Conservation (phyloP, 2,113 vertebrate species). For the Gila orcuttii region DNA sequence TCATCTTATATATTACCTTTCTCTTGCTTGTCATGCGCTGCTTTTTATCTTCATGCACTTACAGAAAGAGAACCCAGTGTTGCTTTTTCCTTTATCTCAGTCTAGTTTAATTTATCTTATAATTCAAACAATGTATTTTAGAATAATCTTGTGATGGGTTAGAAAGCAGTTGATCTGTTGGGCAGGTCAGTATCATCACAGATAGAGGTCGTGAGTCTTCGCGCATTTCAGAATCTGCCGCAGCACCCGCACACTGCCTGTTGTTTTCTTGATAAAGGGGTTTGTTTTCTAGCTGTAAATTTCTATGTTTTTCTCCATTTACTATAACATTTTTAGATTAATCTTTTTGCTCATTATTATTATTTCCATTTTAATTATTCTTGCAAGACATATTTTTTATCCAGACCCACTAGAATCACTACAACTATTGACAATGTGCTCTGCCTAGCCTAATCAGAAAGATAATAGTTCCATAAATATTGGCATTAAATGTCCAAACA, state of each 20-base stretch:
- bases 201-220: constrained; percentile 18
- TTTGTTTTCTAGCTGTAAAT: not conserved
- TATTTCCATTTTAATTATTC: not conserved
- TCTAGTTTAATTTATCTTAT: not conserved
- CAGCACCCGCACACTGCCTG: not conserved
- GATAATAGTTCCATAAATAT: constrained; percentile 15
- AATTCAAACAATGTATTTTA: not conserved
- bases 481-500: constrained; percentile 6
- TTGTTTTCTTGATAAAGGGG: constrained; percentile 15
- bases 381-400: not conserved
- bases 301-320: not conserved
- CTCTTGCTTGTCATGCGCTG: not conserved
- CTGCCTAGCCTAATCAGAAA: not conserved
- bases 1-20: not conserved
- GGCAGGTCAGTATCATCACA: not conserved
- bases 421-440: not conserved
- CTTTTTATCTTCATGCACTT: constrained; percentile 15
- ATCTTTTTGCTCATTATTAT: not conserved
- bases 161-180: not conserved
- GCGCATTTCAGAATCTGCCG: constrained; percentile 26
- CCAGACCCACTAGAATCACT: not conserved
- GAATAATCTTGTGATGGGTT: not conserved
- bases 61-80: constrained; percentile 6
- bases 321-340: not conserved
- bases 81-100: constrained; percentile 12